Conservation (phyloP, 1,140 invertebrate genomes). For the Plutomurus gul region DNA sequence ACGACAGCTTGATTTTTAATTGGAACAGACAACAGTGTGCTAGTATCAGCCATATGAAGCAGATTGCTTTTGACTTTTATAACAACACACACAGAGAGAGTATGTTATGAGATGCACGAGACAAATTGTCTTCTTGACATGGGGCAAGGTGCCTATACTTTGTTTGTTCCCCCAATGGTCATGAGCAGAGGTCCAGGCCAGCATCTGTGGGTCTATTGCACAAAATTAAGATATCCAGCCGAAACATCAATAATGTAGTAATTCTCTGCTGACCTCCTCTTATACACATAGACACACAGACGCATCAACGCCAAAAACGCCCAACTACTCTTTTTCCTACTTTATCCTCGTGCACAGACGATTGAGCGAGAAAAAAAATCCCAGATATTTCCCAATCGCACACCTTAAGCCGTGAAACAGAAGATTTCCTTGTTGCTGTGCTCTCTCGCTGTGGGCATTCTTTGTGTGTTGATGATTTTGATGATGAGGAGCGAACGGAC, state of each 20-base stretch:
- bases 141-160: not conserved
- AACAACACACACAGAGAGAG: too few relatives aligned
- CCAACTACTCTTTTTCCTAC: not conserved
- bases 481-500: not conserved
- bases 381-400: slow-evolving; percentile 12
- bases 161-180: not conserved
- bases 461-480: too few relatives aligned
- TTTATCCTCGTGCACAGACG: not conserved
- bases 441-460: too few relatives aligned
- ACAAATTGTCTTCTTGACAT: slow-evolving; percentile 22
- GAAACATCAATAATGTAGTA: not conserved
- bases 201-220: not conserved
- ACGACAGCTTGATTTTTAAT: not conserved
- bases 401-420: slow-evolving; percentile 5
- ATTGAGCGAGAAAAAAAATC: not conserved
- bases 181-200: not conserved
- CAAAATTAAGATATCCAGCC: not conserved
- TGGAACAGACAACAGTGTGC: too few relatives aligned
- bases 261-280: not conserved
- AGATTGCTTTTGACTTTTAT: too few relatives aligned
- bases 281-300: not conserved
- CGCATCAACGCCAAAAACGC: not conserved
- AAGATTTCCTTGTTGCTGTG: not conserved
- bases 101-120: too few relatives aligned
- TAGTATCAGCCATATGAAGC: too few relatives aligned